Base-by-base conservation (phyloP, 2,888 invertebrate species). In the Dynastes maya region DNA sequence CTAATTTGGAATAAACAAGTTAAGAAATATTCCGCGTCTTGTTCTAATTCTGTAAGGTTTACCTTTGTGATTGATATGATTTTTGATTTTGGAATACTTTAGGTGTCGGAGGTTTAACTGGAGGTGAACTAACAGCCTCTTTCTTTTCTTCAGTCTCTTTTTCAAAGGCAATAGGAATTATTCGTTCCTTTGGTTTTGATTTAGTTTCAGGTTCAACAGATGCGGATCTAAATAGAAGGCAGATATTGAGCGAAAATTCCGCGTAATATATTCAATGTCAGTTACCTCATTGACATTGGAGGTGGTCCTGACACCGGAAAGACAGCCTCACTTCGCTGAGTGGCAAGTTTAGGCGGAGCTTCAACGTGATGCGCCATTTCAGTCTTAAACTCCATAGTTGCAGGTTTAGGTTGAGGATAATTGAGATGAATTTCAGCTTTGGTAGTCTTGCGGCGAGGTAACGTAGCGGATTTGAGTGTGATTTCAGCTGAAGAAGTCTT, bases 401-500 rank as follows among this genome's bases (percentile, higher is more conserved):
- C 86, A 16, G 88, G 87, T 83, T 88, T 88, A 8, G 88, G 87
- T 67, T 85, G 82, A 1, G 89, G 89, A 76, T 92, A 91, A 80
- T 92, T 90, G 80, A 93, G 85, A 82, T 91, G 91, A 71, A 93
- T 92, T 87, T 93, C 92, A 0, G 93, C 91, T 87, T 92, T 93
- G 65, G 91, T 90, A 2, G 92, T 92, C 84, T 93, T 93, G 45
- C 93, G 89, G 81, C 93, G 89, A 3, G 93, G 93, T 80, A 93
- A 87, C 0, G 93, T 93, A 0, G 93, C 93, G 78, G 93, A 93
- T 85, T 93, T 93, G 40, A 93, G 86, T 0, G 92, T 92, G 76
- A 93, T 93, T 83, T 93, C 93, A 82, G 93, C 92, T 32, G 92
- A 91, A 16, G 92, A 92, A 2, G 91, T 92, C 87, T 93, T 91